Percentiles rank a stretch among this genome's conserved stretches.
phyloP scores from a whole-genome alignment of 2,797 vertebrate species.

The Argentina silus region DNA sequence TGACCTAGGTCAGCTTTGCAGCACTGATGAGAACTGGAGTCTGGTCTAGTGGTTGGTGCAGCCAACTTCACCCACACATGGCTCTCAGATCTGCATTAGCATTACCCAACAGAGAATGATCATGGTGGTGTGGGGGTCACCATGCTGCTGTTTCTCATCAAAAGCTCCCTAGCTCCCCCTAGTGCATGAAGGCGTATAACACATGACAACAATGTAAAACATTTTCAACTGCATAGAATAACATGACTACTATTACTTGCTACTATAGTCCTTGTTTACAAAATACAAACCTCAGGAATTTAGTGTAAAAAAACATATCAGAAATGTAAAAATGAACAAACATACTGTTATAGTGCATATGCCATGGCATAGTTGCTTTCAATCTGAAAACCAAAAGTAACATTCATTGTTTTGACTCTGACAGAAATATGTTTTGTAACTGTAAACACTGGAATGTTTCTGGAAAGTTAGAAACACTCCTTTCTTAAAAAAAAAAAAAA shows the following conservation, averaged over 20 bases:
- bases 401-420: not conserved
- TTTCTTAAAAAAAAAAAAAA: not conserved
- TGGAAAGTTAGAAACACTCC: too few species aligned
- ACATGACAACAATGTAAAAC: not conserved
- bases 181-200: not conserved
- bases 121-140: too few species aligned
- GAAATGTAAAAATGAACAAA: not conserved
- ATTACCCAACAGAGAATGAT: too few species aligned
- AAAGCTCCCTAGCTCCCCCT: conserved; percentile 2
- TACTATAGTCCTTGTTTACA: too few species aligned
- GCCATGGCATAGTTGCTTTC: too few species aligned
- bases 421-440: not conserved
- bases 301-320: not conserved
- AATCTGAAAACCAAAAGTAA: not conserved
- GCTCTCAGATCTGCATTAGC: too few species aligned
- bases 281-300: not conserved
- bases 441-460: not conserved
- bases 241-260: too few species aligned
- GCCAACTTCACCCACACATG: too few species aligned
- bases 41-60: too few species aligned
- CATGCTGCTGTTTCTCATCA: not conserved
- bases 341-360: not conserved
- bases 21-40: too few species aligned
- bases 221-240: too few species aligned
- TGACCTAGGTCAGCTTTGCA: too few species aligned